Conservation (phyloP, 2,888 invertebrate genomes). For the Antitype chi region DNA sequence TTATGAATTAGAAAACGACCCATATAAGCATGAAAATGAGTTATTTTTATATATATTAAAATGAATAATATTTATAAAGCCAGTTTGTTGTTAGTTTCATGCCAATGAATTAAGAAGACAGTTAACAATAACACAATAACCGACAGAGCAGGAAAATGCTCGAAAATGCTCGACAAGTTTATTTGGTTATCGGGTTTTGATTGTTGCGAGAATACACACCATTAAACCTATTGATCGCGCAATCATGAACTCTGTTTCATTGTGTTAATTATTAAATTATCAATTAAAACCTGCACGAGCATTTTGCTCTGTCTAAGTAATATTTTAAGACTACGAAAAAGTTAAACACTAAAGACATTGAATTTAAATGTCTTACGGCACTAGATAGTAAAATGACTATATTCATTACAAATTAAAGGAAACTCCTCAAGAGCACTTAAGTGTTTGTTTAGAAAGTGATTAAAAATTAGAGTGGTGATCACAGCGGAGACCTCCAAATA, state of each 20-base stretch:
- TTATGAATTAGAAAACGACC: neutral
- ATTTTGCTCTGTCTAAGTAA: neutral
- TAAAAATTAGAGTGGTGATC: constrained; percentile 45
- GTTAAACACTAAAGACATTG: neutral
- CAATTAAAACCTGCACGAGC: neutral
- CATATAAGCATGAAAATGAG: neutral
- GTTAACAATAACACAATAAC: no score
- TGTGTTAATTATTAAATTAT: neutral
- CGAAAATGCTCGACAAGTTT: no score
- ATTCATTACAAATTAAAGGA: constrained; percentile 2
- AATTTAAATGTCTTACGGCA: neutral
- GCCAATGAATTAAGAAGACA: no score
- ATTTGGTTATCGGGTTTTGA: neutral
- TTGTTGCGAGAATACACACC: neutral
- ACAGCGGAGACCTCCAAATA: constrained; percentile 18
- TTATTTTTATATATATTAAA: neutral
- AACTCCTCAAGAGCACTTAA: constrained; percentile 10
- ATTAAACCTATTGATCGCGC: no score
- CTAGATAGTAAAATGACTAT: neutral
- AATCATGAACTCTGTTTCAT: neutral
- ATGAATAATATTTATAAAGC: neutral
- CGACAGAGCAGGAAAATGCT: neutral
- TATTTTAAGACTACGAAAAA: neutral
- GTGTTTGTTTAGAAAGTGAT: constrained; percentile 44
- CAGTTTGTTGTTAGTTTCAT: neutral